These are phyloP conservation scores for Verasper variegatus DNA, from an alignment of 2,113 vertebrate species.

Conservation along the genomic window DNA sequence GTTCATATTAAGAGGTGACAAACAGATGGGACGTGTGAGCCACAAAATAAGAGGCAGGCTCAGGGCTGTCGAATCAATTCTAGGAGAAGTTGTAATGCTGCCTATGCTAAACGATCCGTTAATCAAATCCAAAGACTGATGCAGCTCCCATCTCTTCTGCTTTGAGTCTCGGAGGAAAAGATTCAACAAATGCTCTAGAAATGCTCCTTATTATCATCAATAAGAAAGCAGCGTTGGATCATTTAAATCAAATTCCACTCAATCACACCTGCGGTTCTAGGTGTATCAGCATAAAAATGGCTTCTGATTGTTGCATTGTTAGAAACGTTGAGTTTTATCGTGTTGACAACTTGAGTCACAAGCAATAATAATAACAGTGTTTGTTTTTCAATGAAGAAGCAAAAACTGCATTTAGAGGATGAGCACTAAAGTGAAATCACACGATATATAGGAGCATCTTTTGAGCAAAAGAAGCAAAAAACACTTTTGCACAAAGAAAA, in stretches of 20 bases:
- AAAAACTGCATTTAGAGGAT: neutral
- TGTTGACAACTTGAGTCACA: conserved; percentile 6
- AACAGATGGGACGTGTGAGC: conserved; percentile 58
- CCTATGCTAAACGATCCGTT: conserved; percentile 56
- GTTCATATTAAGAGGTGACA: conserved; percentile 73
- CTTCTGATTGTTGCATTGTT: conserved; percentile 36
- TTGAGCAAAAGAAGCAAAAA: conserved; percentile 18
- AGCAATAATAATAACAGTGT: conserved; percentile 1
- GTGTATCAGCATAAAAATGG: conserved; percentile 12
- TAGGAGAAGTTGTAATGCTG: conserved; percentile 52
- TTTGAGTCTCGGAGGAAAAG: conserved; percentile 26
- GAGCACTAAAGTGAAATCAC: conserved; percentile 8
- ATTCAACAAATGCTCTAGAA: conserved; percentile 34
- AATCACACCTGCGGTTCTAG: neutral
- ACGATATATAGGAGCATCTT: neutral
- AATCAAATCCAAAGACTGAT: conserved; percentile 56
- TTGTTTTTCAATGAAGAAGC: conserved; percentile 17
- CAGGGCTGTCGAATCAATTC: conserved; percentile 63
- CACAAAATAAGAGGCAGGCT: conserved; percentile 46
- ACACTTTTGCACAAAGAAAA: conserved; percentile 7
- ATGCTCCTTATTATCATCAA: conserved; percentile 36
- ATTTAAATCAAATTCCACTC: conserved; percentile 30
- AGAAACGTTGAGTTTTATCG: conserved; percentile 7
- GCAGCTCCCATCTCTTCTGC: conserved; percentile 29
- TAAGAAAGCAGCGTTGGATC: conserved; percentile 43